Evolutionary conservation across 2,888 invertebrate species (phyloP).

Genomic region (Orthosia gothica): DNA sequence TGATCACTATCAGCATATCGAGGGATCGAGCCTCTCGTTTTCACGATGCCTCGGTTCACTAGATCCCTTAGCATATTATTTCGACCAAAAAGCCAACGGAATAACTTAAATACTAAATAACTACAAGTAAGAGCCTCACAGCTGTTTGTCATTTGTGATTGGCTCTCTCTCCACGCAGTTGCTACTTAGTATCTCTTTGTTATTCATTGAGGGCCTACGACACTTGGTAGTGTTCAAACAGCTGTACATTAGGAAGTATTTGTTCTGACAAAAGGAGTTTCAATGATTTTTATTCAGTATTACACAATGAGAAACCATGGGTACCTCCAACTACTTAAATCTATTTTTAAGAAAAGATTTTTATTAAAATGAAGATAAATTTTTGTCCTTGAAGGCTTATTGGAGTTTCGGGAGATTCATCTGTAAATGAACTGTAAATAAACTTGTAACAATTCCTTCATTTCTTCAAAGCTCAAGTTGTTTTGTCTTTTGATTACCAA

Average conservation of each 20-base stretch:
- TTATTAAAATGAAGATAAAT: not conserved
- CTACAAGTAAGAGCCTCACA: constrained; percentile 3
- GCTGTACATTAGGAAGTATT: constrained; percentile 33
- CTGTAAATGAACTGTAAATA: not conserved
- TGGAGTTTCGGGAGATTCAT: not conserved
- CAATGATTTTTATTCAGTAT: constrained; percentile 4
- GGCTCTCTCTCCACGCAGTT: constrained; percentile 6
- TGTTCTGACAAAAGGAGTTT: constrained; percentile 2
- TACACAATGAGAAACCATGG: not conserved
- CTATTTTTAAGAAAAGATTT: not conserved
- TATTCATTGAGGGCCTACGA: constrained; percentile 48
- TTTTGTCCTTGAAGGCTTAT: not conserved
- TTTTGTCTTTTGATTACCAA: too few species aligned
- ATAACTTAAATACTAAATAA: constrained; percentile 48
- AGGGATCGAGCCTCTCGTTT: not conserved
- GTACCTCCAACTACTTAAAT: not conserved
- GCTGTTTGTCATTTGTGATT: constrained; percentile 45
- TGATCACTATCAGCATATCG: too few species aligned
- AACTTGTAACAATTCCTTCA: too few species aligned
- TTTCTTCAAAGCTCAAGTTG: not conserved
- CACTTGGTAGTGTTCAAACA: constrained; percentile 14
- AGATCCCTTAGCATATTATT: constrained; percentile 16
- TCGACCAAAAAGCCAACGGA: constrained; percentile 42
- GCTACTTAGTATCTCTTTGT: constrained; percentile 37
- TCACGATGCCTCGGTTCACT: constrained; percentile 1